A percentile compares a stretch with the other conserved stretches of the same genome.
Evolutionary conservation across 1,140 invertebrate species (phyloP).

Genomic region (Choristoneura fumiferana): DNA sequence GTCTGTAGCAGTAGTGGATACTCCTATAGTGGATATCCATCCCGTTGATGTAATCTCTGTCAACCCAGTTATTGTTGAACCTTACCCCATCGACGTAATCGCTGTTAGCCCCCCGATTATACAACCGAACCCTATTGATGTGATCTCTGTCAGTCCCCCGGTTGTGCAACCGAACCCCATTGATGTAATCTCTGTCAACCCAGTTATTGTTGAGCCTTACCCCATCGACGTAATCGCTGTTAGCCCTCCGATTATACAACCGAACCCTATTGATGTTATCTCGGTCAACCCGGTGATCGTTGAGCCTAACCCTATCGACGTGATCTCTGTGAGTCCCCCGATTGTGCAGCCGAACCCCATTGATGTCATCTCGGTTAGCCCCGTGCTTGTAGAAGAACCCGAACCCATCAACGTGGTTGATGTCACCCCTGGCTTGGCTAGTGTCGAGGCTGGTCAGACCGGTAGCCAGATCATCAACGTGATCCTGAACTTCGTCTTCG

Average conservation of each 20-base stretch:
- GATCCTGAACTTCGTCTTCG: conserved; percentile 5
- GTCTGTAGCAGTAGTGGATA: background rate
- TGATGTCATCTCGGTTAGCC: background rate
- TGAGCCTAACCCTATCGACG: background rate
- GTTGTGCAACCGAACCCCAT: too few relatives aligned
- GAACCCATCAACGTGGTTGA: background rate
- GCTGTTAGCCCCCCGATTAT: too few relatives aligned
- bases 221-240: background rate
- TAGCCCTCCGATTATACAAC: too few relatives aligned
- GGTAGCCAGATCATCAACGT: conserved; percentile 10
- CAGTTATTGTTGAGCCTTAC: background rate
- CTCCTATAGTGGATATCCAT: background rate
- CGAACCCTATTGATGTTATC: too few relatives aligned
- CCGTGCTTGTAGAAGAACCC: background rate
- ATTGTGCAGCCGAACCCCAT: background rate
- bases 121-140: too few relatives aligned
- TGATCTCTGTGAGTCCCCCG: background rate
- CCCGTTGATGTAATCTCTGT: background rate
- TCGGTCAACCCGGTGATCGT: background rate
- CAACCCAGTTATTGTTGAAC: background rate
- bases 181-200: too few relatives aligned
- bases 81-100: background rate
- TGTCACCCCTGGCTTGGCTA: background rate
- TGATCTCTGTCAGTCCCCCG: too few relatives aligned
- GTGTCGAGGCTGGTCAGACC: background rate